Evolutionary conservation across 2,113 vertebrate species (phyloP).

Genomic region (Caranx melampygus): DNA sequence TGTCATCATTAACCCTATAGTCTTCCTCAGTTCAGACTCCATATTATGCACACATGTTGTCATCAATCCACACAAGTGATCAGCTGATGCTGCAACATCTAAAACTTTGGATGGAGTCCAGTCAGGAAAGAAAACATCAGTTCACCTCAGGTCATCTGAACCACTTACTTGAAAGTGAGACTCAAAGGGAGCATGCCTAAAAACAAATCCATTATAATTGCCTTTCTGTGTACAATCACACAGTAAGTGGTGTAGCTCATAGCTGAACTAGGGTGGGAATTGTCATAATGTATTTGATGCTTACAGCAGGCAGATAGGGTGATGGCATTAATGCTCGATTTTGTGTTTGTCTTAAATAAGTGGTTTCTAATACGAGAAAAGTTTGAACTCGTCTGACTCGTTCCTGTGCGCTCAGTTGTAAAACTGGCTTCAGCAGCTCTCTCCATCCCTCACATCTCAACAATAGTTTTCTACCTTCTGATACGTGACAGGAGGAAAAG

Average conservation of each 20-base stretch:
- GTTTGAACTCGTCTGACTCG: background rate
- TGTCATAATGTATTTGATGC: background rate
- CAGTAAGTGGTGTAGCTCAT: background rate
- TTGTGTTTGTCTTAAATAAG: background rate
- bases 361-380: background rate
- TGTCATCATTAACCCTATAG: constrained; percentile 3
- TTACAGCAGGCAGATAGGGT: background rate
- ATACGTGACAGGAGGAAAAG: background rate
- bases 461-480: background rate
- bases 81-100: background rate
- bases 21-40: background rate
- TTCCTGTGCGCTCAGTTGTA: background rate
- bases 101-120: background rate
- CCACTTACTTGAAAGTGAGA: background rate
- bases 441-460: background rate
- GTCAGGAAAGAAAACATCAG: background rate
- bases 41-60: background rate
- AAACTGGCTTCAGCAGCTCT: background rate
- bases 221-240: background rate
- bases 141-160: background rate
- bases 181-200: background rate
- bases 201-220: background rate
- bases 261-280: background rate
- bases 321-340: background rate
- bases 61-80: background rate